phyloP scores from a whole-genome alignment of 2,797 vertebrate species.

The Holocentrus rufus region DNA sequence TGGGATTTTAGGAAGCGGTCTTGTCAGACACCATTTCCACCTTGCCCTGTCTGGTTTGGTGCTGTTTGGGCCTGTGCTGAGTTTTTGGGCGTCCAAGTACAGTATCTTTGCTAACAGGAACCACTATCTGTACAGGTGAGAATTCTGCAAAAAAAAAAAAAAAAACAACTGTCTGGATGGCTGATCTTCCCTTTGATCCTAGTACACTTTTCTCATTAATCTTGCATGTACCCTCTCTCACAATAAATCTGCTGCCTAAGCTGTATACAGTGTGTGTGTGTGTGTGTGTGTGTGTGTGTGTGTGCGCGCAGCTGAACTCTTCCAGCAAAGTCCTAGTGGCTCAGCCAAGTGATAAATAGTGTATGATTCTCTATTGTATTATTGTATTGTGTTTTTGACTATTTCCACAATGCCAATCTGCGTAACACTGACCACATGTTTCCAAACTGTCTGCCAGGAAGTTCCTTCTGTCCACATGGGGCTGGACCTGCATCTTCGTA shows the following conservation, averaged over 20 bases:
- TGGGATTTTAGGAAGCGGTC: conserved; percentile 78
- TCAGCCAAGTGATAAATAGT: not conserved
- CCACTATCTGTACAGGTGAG: conserved; percentile 90
- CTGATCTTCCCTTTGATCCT: too few species aligned
- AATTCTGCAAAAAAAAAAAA: not conserved
- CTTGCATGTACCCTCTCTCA: not conserved
- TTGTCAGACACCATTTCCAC: conserved; percentile 83
- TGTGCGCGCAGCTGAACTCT: too few species aligned
- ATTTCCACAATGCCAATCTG: not conserved
- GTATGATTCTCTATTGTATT: not conserved
- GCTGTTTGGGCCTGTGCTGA: conserved; percentile 85
- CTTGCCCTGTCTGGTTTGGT: conserved; percentile 84
- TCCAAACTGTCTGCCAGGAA: conserved; percentile 53
- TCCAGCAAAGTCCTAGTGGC: not conserved
- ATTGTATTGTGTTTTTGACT: not conserved
- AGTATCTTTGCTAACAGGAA: conserved; percentile 87
- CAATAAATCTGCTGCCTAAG: too few species aligned
- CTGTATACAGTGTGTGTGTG: too few species aligned
- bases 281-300: too few species aligned
- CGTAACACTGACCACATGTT: not conserved
- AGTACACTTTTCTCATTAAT: not conserved
- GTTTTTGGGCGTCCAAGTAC: conserved; percentile 83
- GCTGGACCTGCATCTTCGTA: conserved; percentile 86
- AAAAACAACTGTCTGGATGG: too few species aligned
- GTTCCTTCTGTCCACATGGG: conserved; percentile 86